phyloP scores from a whole-genome alignment of 1,140 invertebrate species.

The Limonius californicus region DNA sequence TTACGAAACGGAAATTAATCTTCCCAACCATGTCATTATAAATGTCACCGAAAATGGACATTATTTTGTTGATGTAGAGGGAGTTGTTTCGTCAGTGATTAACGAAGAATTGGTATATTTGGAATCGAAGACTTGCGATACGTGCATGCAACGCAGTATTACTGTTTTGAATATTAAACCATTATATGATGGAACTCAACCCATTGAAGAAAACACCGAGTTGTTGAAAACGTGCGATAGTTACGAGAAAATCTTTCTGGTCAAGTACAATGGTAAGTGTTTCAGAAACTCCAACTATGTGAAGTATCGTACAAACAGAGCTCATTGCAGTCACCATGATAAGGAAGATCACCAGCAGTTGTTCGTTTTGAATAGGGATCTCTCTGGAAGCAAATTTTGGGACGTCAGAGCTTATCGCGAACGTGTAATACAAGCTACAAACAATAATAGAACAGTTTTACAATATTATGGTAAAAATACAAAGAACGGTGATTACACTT shows the following conservation, averaged over 20 bases:
- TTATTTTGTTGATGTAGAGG: neutral
- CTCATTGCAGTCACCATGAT: neutral
- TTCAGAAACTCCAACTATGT: neutral
- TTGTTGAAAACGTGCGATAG: neutral
- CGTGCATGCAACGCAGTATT: neutral
- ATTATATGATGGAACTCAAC: neutral
- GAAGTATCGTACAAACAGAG: neutral
- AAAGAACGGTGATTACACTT: too few relatives aligned
- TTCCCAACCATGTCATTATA: neutral
- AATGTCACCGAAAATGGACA: neutral
- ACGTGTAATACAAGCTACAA: neutral
- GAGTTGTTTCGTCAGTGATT: neutral
- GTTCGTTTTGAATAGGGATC: neutral
- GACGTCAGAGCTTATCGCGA: neutral
- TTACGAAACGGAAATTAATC: neutral
- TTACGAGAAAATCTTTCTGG: neutral
- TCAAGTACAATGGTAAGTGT: conserved; percentile 2
- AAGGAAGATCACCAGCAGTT: neutral
- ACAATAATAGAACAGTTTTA: neutral
- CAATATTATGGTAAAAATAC: neutral
- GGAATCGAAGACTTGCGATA: neutral
- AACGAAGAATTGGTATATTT: neutral
- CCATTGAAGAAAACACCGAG: neutral
- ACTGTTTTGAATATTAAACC: neutral
- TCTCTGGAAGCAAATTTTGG: neutral